Percentiles rank a stretch among this genome's conserved stretches.
phyloP scores from a whole-genome alignment of 2,888 invertebrate genomes.

The Drosophila fungiperda region DNA sequence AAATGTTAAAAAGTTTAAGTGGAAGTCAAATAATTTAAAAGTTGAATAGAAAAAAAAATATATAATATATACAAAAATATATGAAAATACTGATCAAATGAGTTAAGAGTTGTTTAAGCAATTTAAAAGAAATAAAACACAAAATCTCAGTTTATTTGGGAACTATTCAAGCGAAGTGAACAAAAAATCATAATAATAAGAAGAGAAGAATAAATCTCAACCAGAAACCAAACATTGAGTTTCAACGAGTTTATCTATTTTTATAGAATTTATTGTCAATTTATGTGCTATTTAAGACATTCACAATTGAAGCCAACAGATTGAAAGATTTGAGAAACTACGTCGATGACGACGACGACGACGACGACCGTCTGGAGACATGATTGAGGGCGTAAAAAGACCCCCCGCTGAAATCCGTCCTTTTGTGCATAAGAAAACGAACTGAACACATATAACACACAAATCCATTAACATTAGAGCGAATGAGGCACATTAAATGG shows the following conservation, averaged over 20 bases:
- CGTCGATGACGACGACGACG: not conserved
- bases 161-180: not conserved
- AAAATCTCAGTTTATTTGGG: not conserved
- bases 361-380: conserved; percentile 47
- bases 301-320: conserved; percentile 48
- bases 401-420: conserved; percentile 27
- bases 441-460: conserved; percentile 30
- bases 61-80: too few species aligned
- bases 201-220: not conserved
- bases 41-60: too few species aligned
- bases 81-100: not conserved
- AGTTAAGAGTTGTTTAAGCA: not conserved
- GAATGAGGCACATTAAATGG: conserved; percentile 62
- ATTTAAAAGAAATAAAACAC: not conserved
- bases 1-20: not conserved
- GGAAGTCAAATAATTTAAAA: not conserved
- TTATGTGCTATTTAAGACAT: conserved; percentile 30
- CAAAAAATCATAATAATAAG: not conserved
- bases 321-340: conserved; percentile 30
- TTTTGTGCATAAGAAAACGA: not conserved
- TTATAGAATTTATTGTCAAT: conserved; percentile 35
- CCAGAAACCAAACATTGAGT: not conserved
- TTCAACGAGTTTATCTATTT: conserved; percentile 24
- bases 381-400: conserved; percentile 36
- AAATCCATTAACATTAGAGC: conserved; percentile 60